Evolutionary conservation across 2,113 vertebrate species (phyloP).

Genomic region (Lycaon pictus): DNA sequence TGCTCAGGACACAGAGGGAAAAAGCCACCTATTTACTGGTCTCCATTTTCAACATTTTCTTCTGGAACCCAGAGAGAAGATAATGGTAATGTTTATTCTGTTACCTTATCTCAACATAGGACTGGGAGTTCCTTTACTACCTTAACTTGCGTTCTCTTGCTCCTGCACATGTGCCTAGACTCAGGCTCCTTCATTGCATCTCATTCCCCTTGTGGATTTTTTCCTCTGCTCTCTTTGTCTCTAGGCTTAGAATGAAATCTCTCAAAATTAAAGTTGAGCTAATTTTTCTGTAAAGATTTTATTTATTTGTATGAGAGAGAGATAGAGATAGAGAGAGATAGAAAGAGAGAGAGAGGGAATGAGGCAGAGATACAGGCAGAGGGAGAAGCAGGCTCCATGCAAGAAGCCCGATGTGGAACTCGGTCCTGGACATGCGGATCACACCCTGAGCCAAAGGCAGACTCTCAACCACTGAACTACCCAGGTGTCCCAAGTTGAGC

Average conservation of each 20-base stretch:
- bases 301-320: no score
- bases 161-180: background rate
- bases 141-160: background rate
- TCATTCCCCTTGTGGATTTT: background rate
- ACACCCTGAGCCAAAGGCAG: no score
- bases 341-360: no score
- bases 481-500: background rate
- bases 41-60: background rate
- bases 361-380: no score
- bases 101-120: background rate
- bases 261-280: background rate
- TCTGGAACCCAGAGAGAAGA: background rate
- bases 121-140: background rate
- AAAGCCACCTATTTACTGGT: rapidly evolving
- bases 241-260: background rate
- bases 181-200: background rate
- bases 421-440: no score
- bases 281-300: background rate
- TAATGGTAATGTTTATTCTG: no score
- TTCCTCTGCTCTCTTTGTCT: background rate
- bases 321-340: no score
- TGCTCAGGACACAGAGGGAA: background rate
- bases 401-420: no score
- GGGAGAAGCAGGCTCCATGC: no score
- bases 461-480: no score